Conservation (phyloP, 2,888 invertebrate genomes). For the Pelosia muscerda region DNA sequence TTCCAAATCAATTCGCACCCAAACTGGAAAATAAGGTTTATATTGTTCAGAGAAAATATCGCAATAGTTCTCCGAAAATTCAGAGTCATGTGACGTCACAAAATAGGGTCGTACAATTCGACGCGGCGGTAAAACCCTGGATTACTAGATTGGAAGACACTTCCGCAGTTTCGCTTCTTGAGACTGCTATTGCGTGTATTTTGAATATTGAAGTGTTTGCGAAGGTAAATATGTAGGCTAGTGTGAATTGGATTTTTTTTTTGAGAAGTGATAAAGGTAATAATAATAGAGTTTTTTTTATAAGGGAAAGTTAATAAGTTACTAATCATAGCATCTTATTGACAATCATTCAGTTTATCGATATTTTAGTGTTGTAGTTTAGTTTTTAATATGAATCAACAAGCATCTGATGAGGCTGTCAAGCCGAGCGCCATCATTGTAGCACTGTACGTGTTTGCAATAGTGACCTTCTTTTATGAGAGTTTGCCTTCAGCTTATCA, state of each 20-base stretch:
- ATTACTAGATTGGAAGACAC: conserved; percentile 43
- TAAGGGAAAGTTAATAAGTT: too few relatives aligned
- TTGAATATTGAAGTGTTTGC: conserved; percentile 23
- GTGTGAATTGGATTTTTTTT: not conserved
- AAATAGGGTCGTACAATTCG: conserved; percentile 28
- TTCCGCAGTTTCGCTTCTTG: conserved; percentile 20
- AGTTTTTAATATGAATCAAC: too few relatives aligned
- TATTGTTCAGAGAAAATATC: conserved; percentile 33
- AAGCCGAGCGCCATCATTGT: too few relatives aligned
- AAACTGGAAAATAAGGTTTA: conserved; percentile 27
- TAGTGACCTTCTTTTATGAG: too few relatives aligned
- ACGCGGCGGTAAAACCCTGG: conserved; percentile 43
- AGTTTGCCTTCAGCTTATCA: too few relatives aligned
- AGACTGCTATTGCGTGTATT: conserved; percentile 16
- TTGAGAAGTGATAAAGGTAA: not conserved
- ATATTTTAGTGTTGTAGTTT: too few relatives aligned
- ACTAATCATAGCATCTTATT: too few relatives aligned
- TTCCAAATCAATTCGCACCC: conserved; percentile 18
- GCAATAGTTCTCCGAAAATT: conserved; percentile 12
- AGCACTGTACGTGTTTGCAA: too few relatives aligned
- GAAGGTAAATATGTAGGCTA: not conserved
- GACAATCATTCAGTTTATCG: too few relatives aligned
- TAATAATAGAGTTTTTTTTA: not conserved
- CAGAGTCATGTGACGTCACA: conserved; percentile 36
- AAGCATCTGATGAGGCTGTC: too few relatives aligned